Conservation (phyloP, 23 tunicate species). For the Phallusia fumigata region DNA sequence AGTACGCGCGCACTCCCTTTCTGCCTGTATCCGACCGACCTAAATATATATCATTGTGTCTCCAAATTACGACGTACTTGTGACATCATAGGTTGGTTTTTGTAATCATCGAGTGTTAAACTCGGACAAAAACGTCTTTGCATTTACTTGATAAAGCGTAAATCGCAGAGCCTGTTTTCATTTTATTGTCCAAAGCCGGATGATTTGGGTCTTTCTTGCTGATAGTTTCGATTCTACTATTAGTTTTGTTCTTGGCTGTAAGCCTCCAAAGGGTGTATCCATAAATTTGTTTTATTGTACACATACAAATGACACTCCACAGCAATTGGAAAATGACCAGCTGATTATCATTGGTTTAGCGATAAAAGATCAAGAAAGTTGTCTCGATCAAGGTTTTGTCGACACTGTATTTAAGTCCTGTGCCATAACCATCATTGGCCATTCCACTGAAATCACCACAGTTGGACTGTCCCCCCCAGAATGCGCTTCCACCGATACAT, state of each 20-base stretch:
- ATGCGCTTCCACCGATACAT: background rate
- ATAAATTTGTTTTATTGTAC: no score
- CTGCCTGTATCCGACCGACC: background rate
- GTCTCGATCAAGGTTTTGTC: constrained; percentile 15
- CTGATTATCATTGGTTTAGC: background rate
- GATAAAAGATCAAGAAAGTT: constrained; percentile 18
- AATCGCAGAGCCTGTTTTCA: no score
- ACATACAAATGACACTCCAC: no score
- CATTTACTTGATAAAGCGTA: background rate
- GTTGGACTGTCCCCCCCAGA: background rate
- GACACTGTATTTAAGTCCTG: background rate
- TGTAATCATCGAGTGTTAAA: no score
- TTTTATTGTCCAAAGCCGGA: no score
- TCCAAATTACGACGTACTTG: background rate
- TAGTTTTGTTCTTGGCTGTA: no score
- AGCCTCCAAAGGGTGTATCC: no score
- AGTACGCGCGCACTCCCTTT: background rate
- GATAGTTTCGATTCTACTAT: no score
- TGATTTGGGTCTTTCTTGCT: no score
- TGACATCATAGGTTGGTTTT: no score
- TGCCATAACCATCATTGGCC: background rate
- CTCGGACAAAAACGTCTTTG: background rate
- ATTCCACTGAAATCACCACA: constrained; percentile 14
- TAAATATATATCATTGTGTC: background rate
- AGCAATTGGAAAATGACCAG: no score